These are phyloP conservation scores for Tapirus terrestris DNA, from an alignment of 2,113 vertebrate species.

Conservation along the genomic window DNA sequence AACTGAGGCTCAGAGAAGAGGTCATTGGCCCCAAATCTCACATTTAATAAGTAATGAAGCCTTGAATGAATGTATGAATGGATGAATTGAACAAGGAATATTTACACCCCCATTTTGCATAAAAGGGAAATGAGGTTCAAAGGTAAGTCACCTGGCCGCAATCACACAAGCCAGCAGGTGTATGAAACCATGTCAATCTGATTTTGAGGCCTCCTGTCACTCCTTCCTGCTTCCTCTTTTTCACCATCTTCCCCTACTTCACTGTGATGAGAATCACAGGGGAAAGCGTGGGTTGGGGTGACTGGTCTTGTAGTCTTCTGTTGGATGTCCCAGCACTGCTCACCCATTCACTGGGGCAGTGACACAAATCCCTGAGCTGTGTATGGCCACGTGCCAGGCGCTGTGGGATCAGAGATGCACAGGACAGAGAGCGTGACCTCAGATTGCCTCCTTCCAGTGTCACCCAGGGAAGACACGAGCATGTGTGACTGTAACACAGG, in stretches of 20 bases:
- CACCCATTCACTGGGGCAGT: neutral
- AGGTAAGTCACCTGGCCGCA: neutral
- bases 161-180: neutral
- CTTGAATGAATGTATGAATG: neutral
- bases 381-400: accelerated
- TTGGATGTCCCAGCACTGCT: neutral
- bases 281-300: neutral
- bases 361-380: neutral
- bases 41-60: neutral
- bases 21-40: neutral
- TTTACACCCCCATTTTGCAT: neutral
- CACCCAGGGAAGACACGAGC: accelerated
- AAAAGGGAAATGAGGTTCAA: neutral
- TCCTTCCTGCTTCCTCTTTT: neutral
- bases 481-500: no score
- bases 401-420: neutral
- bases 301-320: neutral
- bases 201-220: neutral
- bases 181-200: accelerated
- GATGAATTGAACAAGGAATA: neutral
- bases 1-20: neutral
- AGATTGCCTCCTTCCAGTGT: neutral
- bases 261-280: neutral
- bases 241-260: neutral
- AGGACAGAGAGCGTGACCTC: neutral